phyloP scores from a whole-genome alignment of 1,140 invertebrate genomes.

The Dufourea novaeangliae region DNA sequence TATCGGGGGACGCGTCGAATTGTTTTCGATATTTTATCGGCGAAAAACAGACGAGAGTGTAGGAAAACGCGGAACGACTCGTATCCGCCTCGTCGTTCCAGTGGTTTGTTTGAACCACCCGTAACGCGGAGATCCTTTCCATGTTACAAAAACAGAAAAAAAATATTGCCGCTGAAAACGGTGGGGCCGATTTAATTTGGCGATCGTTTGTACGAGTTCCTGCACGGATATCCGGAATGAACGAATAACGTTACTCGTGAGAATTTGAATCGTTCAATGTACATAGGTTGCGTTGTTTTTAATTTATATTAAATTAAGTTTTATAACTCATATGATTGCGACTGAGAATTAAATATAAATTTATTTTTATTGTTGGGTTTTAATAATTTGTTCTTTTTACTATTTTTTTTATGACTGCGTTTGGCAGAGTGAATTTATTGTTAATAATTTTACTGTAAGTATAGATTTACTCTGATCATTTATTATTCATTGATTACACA shows the following conservation, averaged over 20 bases:
- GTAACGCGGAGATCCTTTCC: not conserved
- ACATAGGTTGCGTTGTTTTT: too few species aligned
- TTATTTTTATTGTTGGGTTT: too few species aligned
- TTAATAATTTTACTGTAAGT: too few species aligned
- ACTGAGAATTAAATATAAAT: too few species aligned
- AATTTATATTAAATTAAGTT: too few species aligned
- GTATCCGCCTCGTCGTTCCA: not conserved
- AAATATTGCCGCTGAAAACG: not conserved
- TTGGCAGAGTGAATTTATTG: too few species aligned
- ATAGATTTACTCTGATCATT: too few species aligned
- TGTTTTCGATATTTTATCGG: conserved; percentile 13
- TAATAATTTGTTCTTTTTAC: too few species aligned
- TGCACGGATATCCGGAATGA: too few species aligned
- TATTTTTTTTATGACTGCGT: too few species aligned
- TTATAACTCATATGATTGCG: too few species aligned
- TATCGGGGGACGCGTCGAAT: not conserved
- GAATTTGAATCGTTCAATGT: not conserved
- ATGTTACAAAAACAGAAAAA: not conserved
- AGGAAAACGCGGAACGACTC: not conserved
- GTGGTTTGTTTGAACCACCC: conserved; percentile 2
- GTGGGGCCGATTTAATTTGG: not conserved
- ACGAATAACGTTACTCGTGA: not conserved
- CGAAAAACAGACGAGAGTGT: not conserved
- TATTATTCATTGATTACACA: too few species aligned
- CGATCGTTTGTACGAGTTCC: not conserved